Conservation (phyloP, 2,888 invertebrate species). For the Antheraea yamamai region DNA sequence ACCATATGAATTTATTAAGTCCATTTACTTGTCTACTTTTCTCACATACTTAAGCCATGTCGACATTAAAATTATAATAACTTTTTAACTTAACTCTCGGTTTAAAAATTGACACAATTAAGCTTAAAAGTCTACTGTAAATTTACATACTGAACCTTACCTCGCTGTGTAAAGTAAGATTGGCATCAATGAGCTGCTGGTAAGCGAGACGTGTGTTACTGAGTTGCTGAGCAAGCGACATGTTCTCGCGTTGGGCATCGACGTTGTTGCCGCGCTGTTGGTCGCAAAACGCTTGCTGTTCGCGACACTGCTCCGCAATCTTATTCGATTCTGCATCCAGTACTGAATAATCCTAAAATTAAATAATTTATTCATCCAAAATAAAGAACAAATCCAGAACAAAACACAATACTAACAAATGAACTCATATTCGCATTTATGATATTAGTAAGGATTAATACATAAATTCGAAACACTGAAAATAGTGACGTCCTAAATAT, state of each 20-base stretch:
- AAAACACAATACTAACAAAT: too few species aligned
- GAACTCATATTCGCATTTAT: too few species aligned
- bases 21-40: too few species aligned
- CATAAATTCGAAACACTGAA: not conserved
- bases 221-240: constrained; percentile 59
- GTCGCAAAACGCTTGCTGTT: constrained; percentile 83
- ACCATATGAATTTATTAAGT: too few species aligned
- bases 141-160: constrained; percentile 38
- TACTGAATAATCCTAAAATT: constrained; percentile 75
- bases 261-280: constrained; percentile 83
- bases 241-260: constrained; percentile 67
- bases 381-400: too few species aligned
- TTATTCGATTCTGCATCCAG: constrained; percentile 70
- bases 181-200: constrained; percentile 51
- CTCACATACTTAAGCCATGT: too few species aligned
- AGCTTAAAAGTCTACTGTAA: not conserved
- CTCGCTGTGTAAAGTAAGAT: constrained; percentile 65
- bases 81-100: too few species aligned
- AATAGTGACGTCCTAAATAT: not conserved
- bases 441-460: not conserved
- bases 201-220: constrained; percentile 53
- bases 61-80: too few species aligned
- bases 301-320: constrained; percentile 78
- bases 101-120: not conserved
- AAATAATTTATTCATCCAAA: too few species aligned